Base-by-base conservation (phyloP, 2,797 vertebrate genomes). In the Cyprinella venusta region DNA sequence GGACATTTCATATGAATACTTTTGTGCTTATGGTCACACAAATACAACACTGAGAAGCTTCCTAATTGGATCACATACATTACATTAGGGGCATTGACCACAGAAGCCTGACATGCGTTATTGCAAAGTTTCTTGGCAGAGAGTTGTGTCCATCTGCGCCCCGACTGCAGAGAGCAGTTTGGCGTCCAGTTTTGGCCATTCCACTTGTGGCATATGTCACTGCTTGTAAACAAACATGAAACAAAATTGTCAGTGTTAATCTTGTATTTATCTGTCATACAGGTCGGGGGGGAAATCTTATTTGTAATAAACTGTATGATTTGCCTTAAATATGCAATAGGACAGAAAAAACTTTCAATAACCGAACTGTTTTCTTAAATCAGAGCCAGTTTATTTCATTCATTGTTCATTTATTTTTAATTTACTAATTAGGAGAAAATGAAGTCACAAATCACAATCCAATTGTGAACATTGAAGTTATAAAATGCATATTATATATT, bases 161-260 rank as follows among this genome's bases (percentile, higher is more conserved):
- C 54, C 70, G 85, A 76, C 80, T 82, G 45, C 42, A 71, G 52
- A 56, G 50, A 38, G 9, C 52, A 24, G 19, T 71, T 84, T 65
- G 38, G 48, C 19, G 59, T 81, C 82, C 74, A 86, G 45, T 77
- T 76, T 56, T 65, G 50, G 48, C 68, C 74, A 67, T 54, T 76
- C 15, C 52, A 30, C 33, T 63, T 30, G 21, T 24, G 36, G 6
- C 61, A 63, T 75, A 52, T 81, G 79, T 67, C 61, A n/a, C 69
- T 75, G 21, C 63, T 75, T 84, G 82, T 81, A 87, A 87, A 87
- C 74, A 87, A 64, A 38, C 63, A 40, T 48, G 5, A 84, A 74
- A 79, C 30, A 26, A 59, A 67, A 78, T 72, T 69, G 68, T 77
- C 16, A 38, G 8, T 71, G 54, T 64, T 33, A 67, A 67, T 79